Evolutionary conservation across 2,113 vertebrate genomes (phyloP), one percentile per base, ranked within the genome.

Genomic region (Progne subis): DNA sequence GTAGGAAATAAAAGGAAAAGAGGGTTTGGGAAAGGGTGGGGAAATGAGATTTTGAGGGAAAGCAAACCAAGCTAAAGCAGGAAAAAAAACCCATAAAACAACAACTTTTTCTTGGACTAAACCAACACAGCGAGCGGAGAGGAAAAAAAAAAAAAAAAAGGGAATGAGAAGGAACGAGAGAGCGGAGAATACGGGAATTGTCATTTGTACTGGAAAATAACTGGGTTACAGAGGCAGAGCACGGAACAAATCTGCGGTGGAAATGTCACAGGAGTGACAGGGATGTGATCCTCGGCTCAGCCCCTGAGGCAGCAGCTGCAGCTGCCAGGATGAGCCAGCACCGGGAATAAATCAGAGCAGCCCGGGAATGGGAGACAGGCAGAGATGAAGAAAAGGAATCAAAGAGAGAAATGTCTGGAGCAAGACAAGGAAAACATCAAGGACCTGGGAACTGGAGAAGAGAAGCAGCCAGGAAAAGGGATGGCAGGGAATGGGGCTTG

Each of bases 271-370:
- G 91, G 23, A 16, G 4, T 47, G 89, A 43, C 91, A 44, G 11
- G 56, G 89, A 86, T 78, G 83, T 75, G 93, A 92, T 84, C 91
- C 87, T 34, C 63, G 52, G 79, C 18, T 60, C 8, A 5, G 61
- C 9, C 83, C 91, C 94, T 28, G 19, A 90, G 94, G 96, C 94
- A 82, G 91, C 55, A 88, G 93, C 84, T 69, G 86, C 25, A 47
- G 79, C 37, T 94, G 70, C 79, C 3, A 8, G 76, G 70, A 63
- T 39, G 70, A 96, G 75, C 56, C 75, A 64, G 91, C 3, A 0
- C 52, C 18, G 8, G 44, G 82, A 76, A 85, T 13, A 84, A 68
- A 57, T 71, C 79, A 85, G 19, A 94, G 65, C 69, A 18, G 0
- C 8, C 59, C 59, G 23, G 69, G 11, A 70, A 71, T 0, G 32